Base-by-base conservation (phyloP, 2,888 invertebrate species). In the Neelides folsomi region DNA sequence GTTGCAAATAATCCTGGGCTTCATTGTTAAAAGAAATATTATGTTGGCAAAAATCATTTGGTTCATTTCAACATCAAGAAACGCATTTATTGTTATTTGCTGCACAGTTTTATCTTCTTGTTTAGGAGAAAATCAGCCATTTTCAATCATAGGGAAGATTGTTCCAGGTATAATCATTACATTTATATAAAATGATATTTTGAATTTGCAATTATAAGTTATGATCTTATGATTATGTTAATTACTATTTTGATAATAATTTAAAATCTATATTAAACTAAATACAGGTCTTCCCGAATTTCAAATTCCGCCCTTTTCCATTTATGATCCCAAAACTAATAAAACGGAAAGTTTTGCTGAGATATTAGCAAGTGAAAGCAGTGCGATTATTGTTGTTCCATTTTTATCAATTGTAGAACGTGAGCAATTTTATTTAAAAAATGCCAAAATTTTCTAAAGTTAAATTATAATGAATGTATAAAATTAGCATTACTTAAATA, bases 331-430 rank as follows among this genome's bases (percentile, higher is more conserved):
- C 15, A 75, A 78, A 38, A 75, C 75, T 5, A 75, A 76, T 1
- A 69, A 68, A 41, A 77, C 76, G 0, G 74, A 74, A 59, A 69
- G 66, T 60, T 82, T 86, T 68, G 64, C 78, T 16, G 81, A 84
- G 42, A 83, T 88, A 80, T 74, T 82, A 47, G 76, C 81, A 55
- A 79, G 82, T 70, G 75, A 92, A 67, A 86, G 89, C 46, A 82
- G 86, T 35, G 90, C 89, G 18, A 73, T 93, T 47, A 73, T 86
- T 51, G 86, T 93, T 27, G 78, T 93, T 47, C 90, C 93, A 1
- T 73, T 94, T 27, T 81, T 93, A 65, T 84, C 86, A 15, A 74
- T 93, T 37, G 78, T 93, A 70, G 93, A 93, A 70, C 85, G 86
- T 66, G 86, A 93, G 63, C n/a, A n/a, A n/a, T n/a, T n/a, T n/a